Conservation (phyloP, 1,140 invertebrate species). For the Ectropis grisescens region DNA sequence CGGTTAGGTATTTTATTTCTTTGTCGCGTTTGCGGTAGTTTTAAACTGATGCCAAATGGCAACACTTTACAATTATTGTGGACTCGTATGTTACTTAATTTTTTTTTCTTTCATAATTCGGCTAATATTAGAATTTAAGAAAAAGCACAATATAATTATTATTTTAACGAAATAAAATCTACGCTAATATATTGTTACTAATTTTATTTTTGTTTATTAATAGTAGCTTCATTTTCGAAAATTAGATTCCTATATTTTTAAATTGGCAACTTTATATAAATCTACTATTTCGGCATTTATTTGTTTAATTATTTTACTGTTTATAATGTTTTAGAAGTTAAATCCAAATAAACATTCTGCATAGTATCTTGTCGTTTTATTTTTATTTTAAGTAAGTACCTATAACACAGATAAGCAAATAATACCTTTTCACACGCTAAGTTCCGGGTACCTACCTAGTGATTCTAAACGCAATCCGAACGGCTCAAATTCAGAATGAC, state of each 20-base stretch:
- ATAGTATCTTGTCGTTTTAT: constrained; percentile 37
- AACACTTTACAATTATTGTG: constrained; percentile 18
- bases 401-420: too few relatives aligned
- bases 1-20: constrained; percentile 29
- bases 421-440: too few relatives aligned
- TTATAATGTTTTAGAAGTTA: constrained; percentile 66
- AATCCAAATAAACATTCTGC: constrained; percentile 68
- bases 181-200: constrained; percentile 68
- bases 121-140: constrained; percentile 62
- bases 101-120: constrained; percentile 53
- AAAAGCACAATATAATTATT: constrained; percentile 63
- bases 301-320: too few relatives aligned
- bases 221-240: constrained; percentile 35
- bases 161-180: constrained; percentile 50
- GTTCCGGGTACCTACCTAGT: too few relatives aligned
- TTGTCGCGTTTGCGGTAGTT: constrained; percentile 16
- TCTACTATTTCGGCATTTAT: constrained; percentile 58
- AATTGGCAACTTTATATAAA: constrained; percentile 49
- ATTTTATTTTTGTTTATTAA: constrained; percentile 61
- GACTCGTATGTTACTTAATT: constrained; percentile 22
- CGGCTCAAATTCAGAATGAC: too few relatives aligned
- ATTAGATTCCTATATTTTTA: constrained; percentile 30
- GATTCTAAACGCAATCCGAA: too few relatives aligned
- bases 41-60: too few relatives aligned
- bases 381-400: too few relatives aligned